Base-by-base conservation (phyloP, 2,797 vertebrate genomes). In the Cephalopachus bancanus region DNA sequence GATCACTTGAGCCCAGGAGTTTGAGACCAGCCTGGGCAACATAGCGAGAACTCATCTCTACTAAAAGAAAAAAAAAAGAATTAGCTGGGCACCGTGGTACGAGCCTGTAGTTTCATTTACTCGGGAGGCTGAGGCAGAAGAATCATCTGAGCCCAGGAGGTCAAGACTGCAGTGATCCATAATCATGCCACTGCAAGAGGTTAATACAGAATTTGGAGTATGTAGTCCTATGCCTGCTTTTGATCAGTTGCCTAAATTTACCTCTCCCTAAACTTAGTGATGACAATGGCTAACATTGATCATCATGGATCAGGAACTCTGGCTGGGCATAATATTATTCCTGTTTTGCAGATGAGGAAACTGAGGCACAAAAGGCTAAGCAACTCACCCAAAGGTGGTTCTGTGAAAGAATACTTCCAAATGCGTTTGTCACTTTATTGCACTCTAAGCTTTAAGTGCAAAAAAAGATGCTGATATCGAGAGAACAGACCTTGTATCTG, bases 341-440 rank as follows among this genome's bases (percentile, higher is more conserved):
- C 57, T 26, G 69, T 49, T 91, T 94, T 89, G 51, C 19, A 89
- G 55, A 83, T 59, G 28, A 86, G 72, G 51, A 75, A 76, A 89
- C 26, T 8, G 37, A 81, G 67, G 26, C 53, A 69, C 9, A 4
- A n/a, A 16, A 10, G 2, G 24, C 69, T 93, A 53, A 83, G 11
- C 79, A 86, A 71, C 28, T 75, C 78, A 22, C 30, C 59, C 37
- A 49, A 74, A 86, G 26, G 12, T 67, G 44, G 11, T n/a, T 79
- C 75, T 89, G 0, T 86, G 10, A n/a, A 95, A 91, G 44, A 16
- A 79, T 7, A 65, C n/a, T 59, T 93, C 33, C 83, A 65, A 49
- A 86, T 55, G 2, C 14, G 59, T 44, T 75, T 74, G 24, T 79
- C 55, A 24, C 37, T 49, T 62, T 78, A 5, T 37, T 80, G 24